Evolutionary conservation across 2,113 vertebrate species (phyloP).

Genomic region (Semicossyphus pulcher): DNA sequence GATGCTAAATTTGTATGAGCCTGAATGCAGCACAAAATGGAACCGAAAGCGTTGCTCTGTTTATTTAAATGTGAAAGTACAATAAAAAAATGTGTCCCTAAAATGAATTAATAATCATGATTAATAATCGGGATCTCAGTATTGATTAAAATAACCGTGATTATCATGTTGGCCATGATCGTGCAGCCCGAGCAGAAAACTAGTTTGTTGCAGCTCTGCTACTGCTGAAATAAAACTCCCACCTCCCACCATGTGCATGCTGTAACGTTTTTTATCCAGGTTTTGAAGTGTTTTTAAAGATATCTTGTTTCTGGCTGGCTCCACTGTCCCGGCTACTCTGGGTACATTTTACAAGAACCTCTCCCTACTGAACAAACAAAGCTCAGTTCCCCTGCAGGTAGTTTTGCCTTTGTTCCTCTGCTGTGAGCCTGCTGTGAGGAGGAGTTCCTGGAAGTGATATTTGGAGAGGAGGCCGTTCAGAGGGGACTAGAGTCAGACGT

Average conservation of each 20-base stretch:
- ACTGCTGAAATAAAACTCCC: constrained; percentile 7
- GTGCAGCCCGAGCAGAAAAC: neutral
- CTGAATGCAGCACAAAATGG: too few relatives aligned
- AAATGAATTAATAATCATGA: too few relatives aligned
- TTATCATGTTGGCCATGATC: too few relatives aligned
- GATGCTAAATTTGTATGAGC: too few relatives aligned
- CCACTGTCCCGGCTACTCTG: neutral
- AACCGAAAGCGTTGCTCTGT: too few relatives aligned
- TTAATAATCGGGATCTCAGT: too few relatives aligned
- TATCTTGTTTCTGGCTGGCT: neutral
- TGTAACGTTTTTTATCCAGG: neutral
- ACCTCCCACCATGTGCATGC: neutral
- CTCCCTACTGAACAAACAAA: neutral
- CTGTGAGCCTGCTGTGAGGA: neutral
- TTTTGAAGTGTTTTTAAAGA: neutral
- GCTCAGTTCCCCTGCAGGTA: neutral
- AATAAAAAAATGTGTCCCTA: too few relatives aligned
- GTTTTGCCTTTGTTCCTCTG: neutral
- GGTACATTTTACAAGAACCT: neutral
- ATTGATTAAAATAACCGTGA: too few relatives aligned
- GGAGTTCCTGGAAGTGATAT: neutral
- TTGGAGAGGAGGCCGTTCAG: neutral
- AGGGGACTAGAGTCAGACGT: neutral
- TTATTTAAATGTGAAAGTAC: too few relatives aligned
- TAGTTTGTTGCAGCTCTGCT: neutral